Evolutionary conservation across 2,888 invertebrate species (phyloP), one percentile per base, ranked within the genome.

Genomic region (Andricus quercusramuli): DNA sequence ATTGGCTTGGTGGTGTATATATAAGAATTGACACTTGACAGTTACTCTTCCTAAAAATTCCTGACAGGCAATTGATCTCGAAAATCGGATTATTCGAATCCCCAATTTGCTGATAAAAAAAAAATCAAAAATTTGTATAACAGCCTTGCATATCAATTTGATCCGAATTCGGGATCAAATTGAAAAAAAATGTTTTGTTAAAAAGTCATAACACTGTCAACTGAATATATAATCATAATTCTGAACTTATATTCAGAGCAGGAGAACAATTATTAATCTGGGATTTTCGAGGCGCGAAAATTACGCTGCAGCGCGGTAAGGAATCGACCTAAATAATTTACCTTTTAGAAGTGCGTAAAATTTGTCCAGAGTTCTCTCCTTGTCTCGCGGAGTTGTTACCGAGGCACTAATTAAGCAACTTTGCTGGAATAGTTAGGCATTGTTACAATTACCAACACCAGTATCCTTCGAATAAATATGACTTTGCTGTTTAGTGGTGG

Each of bases 391-490:
- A 74, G 32, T 74, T 56, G 74, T 74, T 74, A 37, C 74, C 32
- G 51, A 56, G 29, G 77, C 74, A 79, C 82, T 86, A 88, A 88
- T 88, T 88, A 88, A 83, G 82, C 77, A 88, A 88, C 88, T 88
- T 88, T 86, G 79, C 74, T 68, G 79, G 78, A 82, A 82, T 86
- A 84, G 82, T 80, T 81, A 44, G 68, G 44, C 59, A 67, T 47
- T 78, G 77, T 80, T 80, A 70, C 77, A 78, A 77, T 82, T 76
- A 79, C 66, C 77, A 74, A 44, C 22, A 44, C 47, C 70, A 25
- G 65, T 68, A 68, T 47, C 22, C 74, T 25, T 17, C 3, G 22
- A 32, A 37, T 64, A 47, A 74, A 41, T 76, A 65, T 80, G 79
- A 78, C 80, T 80, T 76, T 25, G 76, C 67, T 79, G 70, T 64